Evolutionary conservation across 2,888 invertebrate genomes (phyloP).

Genomic region (Microdon myrmicae): DNA sequence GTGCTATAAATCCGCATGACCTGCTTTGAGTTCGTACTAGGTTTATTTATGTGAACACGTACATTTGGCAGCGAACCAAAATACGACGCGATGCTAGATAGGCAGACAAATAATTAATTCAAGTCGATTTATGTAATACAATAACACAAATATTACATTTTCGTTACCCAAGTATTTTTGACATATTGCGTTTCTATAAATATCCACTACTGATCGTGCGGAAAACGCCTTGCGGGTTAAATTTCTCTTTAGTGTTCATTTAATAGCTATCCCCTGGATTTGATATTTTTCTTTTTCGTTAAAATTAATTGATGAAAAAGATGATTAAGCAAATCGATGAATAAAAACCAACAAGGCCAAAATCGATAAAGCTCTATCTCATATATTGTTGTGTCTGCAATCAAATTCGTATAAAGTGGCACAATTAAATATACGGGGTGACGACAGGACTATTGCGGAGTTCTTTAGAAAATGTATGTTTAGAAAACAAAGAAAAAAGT

Average conservation of each 20-base stretch:
- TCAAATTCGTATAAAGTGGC: too few relatives aligned
- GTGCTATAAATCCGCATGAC: too few relatives aligned
- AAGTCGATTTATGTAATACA: slow-evolving; percentile 15
- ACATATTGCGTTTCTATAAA: slow-evolving; percentile 26
- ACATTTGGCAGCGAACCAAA: slow-evolving; percentile 1
- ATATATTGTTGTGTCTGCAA: too few relatives aligned
- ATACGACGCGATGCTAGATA: slow-evolving; percentile 8
- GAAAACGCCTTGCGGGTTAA: not conserved
- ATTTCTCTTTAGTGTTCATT: not conserved
- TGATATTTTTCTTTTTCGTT: not conserved
- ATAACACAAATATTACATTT: slow-evolving; percentile 1
- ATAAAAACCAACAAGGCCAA: too few relatives aligned
- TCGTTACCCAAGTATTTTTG: slow-evolving; percentile 5
- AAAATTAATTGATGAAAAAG: slow-evolving; percentile 2
- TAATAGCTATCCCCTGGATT: not conserved
- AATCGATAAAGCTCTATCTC: too few relatives aligned
- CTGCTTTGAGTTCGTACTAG: too few relatives aligned
- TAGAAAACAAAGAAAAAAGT: too few relatives aligned
- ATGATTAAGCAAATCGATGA: too few relatives aligned
- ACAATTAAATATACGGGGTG: too few relatives aligned
- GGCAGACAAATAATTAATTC: slow-evolving; percentile 16
- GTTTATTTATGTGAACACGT: too few relatives aligned
- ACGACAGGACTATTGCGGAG: too few relatives aligned
- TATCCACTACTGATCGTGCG: slow-evolving; percentile 1
- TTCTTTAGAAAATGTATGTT: too few relatives aligned